Percentiles rank a stretch among this genome's conserved stretches.
phyloP scores from a whole-genome alignment of 2,888 invertebrate genomes.

The Tipula unca region DNA sequence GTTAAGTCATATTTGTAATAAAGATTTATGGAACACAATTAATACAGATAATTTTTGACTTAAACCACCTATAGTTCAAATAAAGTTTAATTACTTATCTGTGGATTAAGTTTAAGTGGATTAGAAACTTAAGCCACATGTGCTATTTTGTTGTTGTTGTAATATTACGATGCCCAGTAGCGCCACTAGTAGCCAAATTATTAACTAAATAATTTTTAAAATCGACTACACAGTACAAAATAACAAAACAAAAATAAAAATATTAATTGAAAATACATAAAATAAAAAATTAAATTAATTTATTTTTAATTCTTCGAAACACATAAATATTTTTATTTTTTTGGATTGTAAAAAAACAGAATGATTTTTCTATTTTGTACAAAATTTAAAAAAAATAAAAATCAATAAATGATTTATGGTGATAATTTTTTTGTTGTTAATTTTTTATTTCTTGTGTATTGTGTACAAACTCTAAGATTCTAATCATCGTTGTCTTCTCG shows the following conservation, averaged over 20 bases:
- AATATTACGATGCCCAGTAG: neutral
- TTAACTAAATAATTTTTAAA: neutral
- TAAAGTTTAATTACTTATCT: too few species aligned
- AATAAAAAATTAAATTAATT: slow-evolving; percentile 8
- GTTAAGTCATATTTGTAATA: too few species aligned
- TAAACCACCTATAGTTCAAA: too few species aligned
- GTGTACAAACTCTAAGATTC: slow-evolving; percentile 14
- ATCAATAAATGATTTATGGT: slow-evolving; percentile 14
- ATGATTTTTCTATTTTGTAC: slow-evolving; percentile 9
- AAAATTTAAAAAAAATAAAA: neutral
- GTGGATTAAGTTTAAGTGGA: too few species aligned
- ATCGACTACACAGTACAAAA: neutral
- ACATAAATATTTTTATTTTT: neutral
- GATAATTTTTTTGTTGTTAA: slow-evolving; percentile 2
- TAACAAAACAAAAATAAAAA: neutral
- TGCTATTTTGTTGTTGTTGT: too few species aligned
- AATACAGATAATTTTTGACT: too few species aligned
- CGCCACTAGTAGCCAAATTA: neutral
- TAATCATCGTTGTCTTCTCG: neutral
- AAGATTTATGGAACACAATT: too few species aligned
- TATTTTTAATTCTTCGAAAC: neutral
- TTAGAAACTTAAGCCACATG: too few species aligned
- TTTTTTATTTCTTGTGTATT: neutral
- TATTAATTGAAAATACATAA: neutral
- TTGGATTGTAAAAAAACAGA: neutral